Evolutionary conservation across 2,797 vertebrate species (phyloP).

Genomic region (Fringilla coelebs): DNA sequence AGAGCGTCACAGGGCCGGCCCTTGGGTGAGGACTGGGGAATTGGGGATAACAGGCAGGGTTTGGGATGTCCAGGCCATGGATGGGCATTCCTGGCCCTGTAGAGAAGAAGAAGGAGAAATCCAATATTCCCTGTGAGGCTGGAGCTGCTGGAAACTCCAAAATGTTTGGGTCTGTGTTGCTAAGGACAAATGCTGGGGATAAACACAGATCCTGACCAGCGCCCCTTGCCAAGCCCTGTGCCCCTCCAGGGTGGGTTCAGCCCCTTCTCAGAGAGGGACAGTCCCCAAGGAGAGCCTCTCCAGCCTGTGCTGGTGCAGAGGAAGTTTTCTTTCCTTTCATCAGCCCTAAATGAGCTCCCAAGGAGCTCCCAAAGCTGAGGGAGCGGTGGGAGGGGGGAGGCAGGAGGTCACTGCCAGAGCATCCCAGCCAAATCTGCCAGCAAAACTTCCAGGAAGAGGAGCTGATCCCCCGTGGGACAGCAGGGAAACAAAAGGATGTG

Average conservation of each 20-base stretch:
- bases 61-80: not conserved
- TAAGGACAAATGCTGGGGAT: not conserved
- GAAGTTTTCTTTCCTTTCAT: not conserved
- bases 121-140: not conserved
- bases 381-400: not conserved
- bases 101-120: not conserved
- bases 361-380: not conserved
- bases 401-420: not conserved
- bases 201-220: not conserved
- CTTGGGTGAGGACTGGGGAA: not conserved
- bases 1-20: rapidly evolving
- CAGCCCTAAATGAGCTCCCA: not conserved
- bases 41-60: not conserved
- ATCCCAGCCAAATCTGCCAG: not conserved
- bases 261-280: not conserved
- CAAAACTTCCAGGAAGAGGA: not conserved
- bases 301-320: not conserved
- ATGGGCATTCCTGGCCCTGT: not conserved
- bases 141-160: conserved; percentile 12
- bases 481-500: not conserved
- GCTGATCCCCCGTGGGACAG: not conserved
- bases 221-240: not conserved
- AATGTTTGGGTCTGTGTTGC: conserved; percentile 15
- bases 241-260: not conserved
- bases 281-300: not conserved